A percentile compares a stretch with the other conserved stretches of the same genome.
phyloP scores from a whole-genome alignment of 2,888 invertebrate genomes.

The Drosophila paucipuncta region DNA sequence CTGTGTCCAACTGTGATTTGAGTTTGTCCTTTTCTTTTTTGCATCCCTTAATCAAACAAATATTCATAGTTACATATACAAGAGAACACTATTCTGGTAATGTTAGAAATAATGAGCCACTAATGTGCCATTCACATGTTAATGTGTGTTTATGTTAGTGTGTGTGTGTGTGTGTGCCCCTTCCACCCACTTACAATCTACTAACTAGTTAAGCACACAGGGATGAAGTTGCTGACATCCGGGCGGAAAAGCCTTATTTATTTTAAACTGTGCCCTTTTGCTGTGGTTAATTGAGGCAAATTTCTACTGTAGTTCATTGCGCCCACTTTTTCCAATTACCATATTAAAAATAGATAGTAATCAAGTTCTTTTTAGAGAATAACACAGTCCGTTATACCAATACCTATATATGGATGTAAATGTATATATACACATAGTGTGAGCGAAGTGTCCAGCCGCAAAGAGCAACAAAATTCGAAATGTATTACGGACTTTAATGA shows the following conservation, averaged over 20 bases:
- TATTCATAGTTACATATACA: slow-evolving; percentile 6
- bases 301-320: slow-evolving; percentile 40
- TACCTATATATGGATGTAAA: slow-evolving; percentile 15
- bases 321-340: slow-evolving; percentile 22
- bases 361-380: slow-evolving; percentile 15
- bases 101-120: slow-evolving; percentile 63
- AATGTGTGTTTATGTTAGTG: neutral
- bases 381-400: slow-evolving; percentile 7
- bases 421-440: neutral
- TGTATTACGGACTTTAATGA: slow-evolving; percentile 13
- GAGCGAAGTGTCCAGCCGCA: slow-evolving; percentile 10
- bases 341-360: slow-evolving; percentile 65
- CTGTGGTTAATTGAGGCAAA: slow-evolving; percentile 51
- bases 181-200: neutral
- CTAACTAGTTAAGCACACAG: slow-evolving; percentile 25
- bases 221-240: slow-evolving; percentile 4
- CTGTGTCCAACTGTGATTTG: neutral
- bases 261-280: slow-evolving; percentile 52
- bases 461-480: slow-evolving; percentile 41
- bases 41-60: slow-evolving; percentile 30
- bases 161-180: neutral
- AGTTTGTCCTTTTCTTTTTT: neutral
- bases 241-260: slow-evolving; percentile 9
- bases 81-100: slow-evolving; percentile 36
- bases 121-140: slow-evolving; percentile 71